A percentile compares a stretch with the other conserved stretches of the same genome.
phyloP scores from a whole-genome alignment of 2,113 vertebrate species.

The Etheostoma cragini region DNA sequence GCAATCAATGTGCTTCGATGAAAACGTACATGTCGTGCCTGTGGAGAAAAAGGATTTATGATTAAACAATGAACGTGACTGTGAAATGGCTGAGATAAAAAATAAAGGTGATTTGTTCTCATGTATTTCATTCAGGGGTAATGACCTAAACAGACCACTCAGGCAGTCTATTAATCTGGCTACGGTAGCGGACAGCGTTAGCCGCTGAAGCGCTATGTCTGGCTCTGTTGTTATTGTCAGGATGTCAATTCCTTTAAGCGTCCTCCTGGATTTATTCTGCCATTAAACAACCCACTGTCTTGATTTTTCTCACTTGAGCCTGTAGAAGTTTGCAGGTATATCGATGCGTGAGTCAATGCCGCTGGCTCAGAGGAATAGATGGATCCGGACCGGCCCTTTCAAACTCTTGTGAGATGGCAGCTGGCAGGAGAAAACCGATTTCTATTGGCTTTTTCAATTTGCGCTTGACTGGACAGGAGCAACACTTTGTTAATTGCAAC shows the following conservation, averaged over 20 bases:
- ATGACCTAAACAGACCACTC: constrained; percentile 33
- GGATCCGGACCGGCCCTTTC: constrained; percentile 41
- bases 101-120: constrained; percentile 45
- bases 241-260: constrained; percentile 70
- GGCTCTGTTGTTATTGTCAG: constrained; percentile 60
- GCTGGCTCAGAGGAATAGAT: constrained; percentile 43
- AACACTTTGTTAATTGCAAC: constrained; percentile 66
- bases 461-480: constrained; percentile 49
- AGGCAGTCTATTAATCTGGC: constrained; percentile 55
- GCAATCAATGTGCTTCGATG: constrained; percentile 11
- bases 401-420: constrained; percentile 50
- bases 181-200: constrained; percentile 17
- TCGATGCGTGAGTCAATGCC: constrained; percentile 62
- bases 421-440: constrained; percentile 53
- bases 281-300: constrained; percentile 70
- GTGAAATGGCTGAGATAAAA: constrained; percentile 24
- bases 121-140: constrained; percentile 41
- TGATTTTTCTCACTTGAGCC: constrained; percentile 69
- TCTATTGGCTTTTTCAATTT: constrained; percentile 69
- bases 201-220: constrained; percentile 53
- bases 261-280: constrained; percentile 74
- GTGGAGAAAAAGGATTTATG: constrained; percentile 1
- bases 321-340: constrained; percentile 67
- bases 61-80: constrained; percentile 21
- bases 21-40: constrained; percentile 12